Evolutionary conservation across 2,888 invertebrate species (phyloP), one percentile per base, ranked within the genome.

Genomic region (Macropis europaea): DNA sequence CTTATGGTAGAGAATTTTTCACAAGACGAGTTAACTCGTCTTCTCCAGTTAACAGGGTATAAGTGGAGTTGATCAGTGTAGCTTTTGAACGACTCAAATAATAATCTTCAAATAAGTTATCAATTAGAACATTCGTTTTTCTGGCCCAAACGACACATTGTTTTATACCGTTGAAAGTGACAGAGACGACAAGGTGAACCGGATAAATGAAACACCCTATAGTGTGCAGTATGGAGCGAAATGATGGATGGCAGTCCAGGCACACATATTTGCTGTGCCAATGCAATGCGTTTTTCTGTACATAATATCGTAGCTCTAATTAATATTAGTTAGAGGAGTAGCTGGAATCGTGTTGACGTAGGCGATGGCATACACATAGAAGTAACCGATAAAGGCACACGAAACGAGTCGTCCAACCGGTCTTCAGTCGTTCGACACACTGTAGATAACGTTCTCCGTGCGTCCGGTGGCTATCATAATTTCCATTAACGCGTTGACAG

Each of bases 201-300:
- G n/a, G n/a, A n/a, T n/a, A n/a, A n/a, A n/a, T n/a, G n/a, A n/a
- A 30, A 30, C 26, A 50, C 28, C 42, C 59, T 45, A 30, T 45
- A 45, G 36, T 48, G 52, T 59, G 53, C 38, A 34, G 19, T 42
- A 61, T 40, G 19, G 38, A 52, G 22, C 42, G 43, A 24, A 73
- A 47, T 32, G 66, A 56, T 70, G 74, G 73, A 73, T 82, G 84
- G 85, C 84, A 85, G 85, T 85, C 84, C 84, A 61, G 85, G 82
- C 79, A 76, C 83, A 72, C 79, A 80, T 74, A 77, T 83, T 82
- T 78, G 82, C 81, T 84, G 86, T 87, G 87, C 87, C 87, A 86
- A 87, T 83, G 85, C 83, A 83, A 84, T 85, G 82, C 84, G 82
- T 87, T 86, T n/a, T 84, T 85, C 77, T 86, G 85, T 86, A 87